Evolutionary conservation across 2,888 invertebrate genomes (phyloP).

Genomic region (Omphaloscelis lunosa): DNA sequence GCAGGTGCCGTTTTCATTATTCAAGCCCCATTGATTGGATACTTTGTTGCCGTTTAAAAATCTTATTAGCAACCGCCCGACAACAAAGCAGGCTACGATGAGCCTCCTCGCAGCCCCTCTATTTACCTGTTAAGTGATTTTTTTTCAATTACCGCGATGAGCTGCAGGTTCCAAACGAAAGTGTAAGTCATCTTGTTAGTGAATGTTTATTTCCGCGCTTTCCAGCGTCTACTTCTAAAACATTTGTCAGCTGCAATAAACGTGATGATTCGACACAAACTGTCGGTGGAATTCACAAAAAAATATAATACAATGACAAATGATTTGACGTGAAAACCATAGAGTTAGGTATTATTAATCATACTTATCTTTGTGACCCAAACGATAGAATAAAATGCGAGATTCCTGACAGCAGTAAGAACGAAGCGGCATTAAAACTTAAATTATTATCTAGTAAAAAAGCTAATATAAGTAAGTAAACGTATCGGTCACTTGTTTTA

Average conservation of each 20-base stretch:
- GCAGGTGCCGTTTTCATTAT: conserved; percentile 90
- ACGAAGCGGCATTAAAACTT: conserved; percentile 19
- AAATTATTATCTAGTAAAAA: conserved; percentile 49
- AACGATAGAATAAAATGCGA: background rate
- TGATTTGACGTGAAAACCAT: conserved; percentile 42
- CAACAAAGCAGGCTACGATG: conserved; percentile 83
- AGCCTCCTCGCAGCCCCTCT: conserved; percentile 78
- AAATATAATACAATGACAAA: conserved; percentile 46
- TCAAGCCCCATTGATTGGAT: conserved; percentile 90
- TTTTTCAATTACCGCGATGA: conserved; percentile 90
- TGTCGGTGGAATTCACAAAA: conserved; percentile 61
- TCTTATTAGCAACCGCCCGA: conserved; percentile 89
- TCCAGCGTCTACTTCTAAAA: conserved; percentile 69
- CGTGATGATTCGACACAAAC: conserved; percentile 73
- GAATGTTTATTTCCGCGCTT: conserved; percentile 82
- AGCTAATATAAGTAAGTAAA: conserved; percentile 59
- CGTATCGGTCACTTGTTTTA: conserved; percentile 80
- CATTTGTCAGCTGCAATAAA: conserved; percentile 80
- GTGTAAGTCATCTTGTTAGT: conserved; percentile 90
- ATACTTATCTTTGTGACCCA: conserved; percentile 38
- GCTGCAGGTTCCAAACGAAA: conserved; percentile 84
- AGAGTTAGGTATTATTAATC: conserved; percentile 55
- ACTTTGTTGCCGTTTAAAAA: conserved; percentile 91
- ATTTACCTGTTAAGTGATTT: conserved; percentile 90
- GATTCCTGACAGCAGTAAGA: background rate